A percentile compares a stretch with the other conserved stretches of the same genome.
These are phyloP conservation scores for Triplophysa tibetana DNA, from an alignment of 2,113 vertebrate genomes.

Conservation along the genomic window DNA sequence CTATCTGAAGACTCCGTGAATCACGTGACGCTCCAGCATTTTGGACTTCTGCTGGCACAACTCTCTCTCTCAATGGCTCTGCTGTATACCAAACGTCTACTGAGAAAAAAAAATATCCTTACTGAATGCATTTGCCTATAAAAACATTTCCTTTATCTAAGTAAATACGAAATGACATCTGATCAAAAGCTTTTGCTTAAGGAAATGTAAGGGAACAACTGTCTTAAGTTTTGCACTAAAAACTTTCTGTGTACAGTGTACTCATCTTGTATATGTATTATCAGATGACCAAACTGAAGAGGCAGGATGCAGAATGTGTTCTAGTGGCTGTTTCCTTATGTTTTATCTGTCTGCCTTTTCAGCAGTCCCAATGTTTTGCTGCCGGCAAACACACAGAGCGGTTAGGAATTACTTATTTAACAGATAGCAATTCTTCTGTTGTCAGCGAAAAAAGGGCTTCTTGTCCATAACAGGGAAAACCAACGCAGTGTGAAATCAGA, in stretches of 20 bases:
- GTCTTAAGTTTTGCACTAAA: constrained; percentile 5
- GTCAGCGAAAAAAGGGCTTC: constrained; percentile 73
- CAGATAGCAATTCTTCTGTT: constrained; percentile 80
- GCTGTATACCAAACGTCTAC: too few species aligned
- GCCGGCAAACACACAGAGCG: constrained; percentile 74
- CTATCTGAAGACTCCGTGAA: too few species aligned
- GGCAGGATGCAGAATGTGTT: constrained; percentile 48
- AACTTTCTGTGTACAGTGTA: constrained; percentile 42
- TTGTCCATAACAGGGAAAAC: constrained; percentile 75
- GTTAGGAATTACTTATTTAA: constrained; percentile 83
- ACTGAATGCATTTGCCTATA: not conserved
- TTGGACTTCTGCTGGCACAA: too few species aligned
- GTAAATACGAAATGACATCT: not conserved
- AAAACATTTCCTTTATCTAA: not conserved
- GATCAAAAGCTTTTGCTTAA: constrained; percentile 9
- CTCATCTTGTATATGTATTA: constrained; percentile 42
- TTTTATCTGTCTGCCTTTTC: constrained; percentile 70
- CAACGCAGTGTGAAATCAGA: constrained; percentile 81
- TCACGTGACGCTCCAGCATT: too few species aligned
- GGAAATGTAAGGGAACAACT: not conserved
- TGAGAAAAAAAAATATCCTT: not conserved
- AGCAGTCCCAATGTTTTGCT: constrained; percentile 77
- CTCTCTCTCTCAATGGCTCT: too few species aligned
- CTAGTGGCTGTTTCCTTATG: constrained; percentile 57
- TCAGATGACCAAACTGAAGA: constrained; percentile 51